A percentile compares a stretch with the other conserved stretches of the same genome.
These are phyloP conservation scores for Palythoa heliodiscus DNA, from an alignment of 92 coral and sea anemone species.

Conservation along the genomic window DNA sequence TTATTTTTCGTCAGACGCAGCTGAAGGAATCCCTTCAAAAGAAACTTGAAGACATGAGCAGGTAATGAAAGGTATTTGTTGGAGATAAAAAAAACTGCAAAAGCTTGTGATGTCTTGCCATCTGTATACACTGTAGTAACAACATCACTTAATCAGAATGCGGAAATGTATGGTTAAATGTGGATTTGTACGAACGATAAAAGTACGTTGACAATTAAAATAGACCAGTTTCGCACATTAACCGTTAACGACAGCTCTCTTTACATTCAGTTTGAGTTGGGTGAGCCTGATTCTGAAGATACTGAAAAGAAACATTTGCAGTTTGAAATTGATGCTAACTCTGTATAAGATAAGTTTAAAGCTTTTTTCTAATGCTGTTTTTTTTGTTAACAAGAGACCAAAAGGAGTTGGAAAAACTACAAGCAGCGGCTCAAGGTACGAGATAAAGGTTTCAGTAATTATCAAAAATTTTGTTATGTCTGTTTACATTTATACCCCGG, in stretches of 20 bases:
- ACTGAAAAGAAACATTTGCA: not conserved
- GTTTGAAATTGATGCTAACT: no score
- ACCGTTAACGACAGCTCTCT: not conserved
- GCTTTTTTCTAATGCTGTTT: not conserved
- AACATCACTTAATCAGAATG: no score
- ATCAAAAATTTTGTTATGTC: not conserved
- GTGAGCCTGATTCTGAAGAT: not conserved
- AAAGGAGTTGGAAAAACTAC: conserved; percentile 73
- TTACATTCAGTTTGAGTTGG: not conserved
- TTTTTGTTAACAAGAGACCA: conserved; percentile 64
- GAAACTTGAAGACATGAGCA: conserved; percentile 53
- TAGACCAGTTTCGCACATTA: not conserved
- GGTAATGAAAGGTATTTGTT: not conserved
- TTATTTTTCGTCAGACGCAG: conserved; percentile 44
- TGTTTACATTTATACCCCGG: not conserved
- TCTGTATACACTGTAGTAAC: not conserved
- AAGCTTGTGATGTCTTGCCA: not conserved
- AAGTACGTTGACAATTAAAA: not conserved
- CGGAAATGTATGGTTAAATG: no score
- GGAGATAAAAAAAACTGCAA: not conserved
- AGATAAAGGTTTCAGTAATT: not conserved
- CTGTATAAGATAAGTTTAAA: no score
- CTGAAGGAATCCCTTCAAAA: conserved; percentile 53
- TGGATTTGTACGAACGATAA: no score
- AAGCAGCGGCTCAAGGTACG: conserved; percentile 55